These are phyloP conservation scores for Calephelis nemesis DNA, from an alignment of 1,140 invertebrate species.

Conservation along the genomic window DNA sequence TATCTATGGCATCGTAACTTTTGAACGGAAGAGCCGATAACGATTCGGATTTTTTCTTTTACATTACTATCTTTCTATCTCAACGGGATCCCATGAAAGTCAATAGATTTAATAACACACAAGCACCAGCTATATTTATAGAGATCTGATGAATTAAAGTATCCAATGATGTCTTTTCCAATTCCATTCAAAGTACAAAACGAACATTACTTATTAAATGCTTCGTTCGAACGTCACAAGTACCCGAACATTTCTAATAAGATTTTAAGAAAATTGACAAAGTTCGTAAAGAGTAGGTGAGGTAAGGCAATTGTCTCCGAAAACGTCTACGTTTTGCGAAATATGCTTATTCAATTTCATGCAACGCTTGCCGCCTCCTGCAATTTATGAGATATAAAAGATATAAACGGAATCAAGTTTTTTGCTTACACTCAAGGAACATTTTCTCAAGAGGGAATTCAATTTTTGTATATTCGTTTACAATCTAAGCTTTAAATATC, in stretches of 20 bases:
- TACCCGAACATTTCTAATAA: constrained; percentile 68
- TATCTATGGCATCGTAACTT: too few species aligned
- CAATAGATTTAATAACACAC: too few species aligned
- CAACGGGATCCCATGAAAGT: too few species aligned
- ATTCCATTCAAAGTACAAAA: too few species aligned
- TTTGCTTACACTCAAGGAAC: constrained; percentile 76
- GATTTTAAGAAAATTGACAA: constrained; percentile 77
- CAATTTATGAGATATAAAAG: constrained; percentile 79
- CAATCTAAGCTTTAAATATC: constrained; percentile 21
- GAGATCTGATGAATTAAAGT: too few species aligned
- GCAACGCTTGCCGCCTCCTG: constrained; percentile 78
- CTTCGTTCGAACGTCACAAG: constrained; percentile 42
- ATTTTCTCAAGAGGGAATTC: constrained; percentile 75
- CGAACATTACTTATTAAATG: background rate
- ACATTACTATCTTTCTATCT: too few species aligned
- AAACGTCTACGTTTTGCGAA: constrained; percentile 78
- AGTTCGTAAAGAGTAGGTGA: constrained; percentile 77
- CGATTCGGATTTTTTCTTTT: too few species aligned
- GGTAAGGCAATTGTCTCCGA: constrained; percentile 78
- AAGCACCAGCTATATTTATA: too few species aligned
- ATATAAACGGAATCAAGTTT: constrained; percentile 78
- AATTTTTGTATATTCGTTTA: constrained; percentile 67
- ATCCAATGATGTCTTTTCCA: too few species aligned
- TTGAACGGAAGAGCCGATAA: too few species aligned
- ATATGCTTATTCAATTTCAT: constrained; percentile 80